Evolutionary conservation across 2,797 vertebrate species (phyloP).

Genomic region (Xenops minutus): DNA sequence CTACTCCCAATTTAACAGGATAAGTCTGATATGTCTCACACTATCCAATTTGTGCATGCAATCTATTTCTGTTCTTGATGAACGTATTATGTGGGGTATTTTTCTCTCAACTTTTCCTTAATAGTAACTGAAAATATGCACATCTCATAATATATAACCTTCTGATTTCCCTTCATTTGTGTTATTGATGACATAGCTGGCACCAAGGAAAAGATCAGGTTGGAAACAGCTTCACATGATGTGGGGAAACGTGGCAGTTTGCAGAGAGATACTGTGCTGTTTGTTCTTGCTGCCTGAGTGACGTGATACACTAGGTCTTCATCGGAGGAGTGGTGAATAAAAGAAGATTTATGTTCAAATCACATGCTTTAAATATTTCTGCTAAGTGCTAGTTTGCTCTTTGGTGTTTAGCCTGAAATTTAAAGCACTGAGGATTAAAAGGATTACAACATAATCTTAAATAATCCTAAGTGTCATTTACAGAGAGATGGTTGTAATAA

Average conservation of each 20-base stretch:
- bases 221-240: neutral
- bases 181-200: neutral
- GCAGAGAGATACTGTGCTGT: neutral
- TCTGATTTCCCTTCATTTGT: neutral
- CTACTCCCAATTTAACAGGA: constrained; percentile 50
- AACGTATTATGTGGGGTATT: neutral
- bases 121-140: neutral
- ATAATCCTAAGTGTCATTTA: constrained; percentile 99
- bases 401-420: constrained; percentile 96
- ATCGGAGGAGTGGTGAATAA: constrained; percentile 68
- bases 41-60: constrained; percentile 11
- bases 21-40: constrained; percentile 54
- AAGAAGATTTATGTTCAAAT: constrained; percentile 82
- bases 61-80: constrained; percentile 10
- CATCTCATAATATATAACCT: neutral
- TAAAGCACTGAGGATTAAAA: constrained; percentile 97
- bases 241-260: constrained; percentile 30
- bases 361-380: constrained; percentile 89
- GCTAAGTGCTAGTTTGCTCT: constrained; percentile 88
- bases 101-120: neutral
- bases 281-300: constrained; percentile 64
- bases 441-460: constrained; percentile 99
- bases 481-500: constrained; percentile 84
- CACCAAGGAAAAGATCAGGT: neutral
- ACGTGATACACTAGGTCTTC: constrained; percentile 67